phyloP scores from a whole-genome alignment of 2,113 vertebrate species.

The Rallus limicola region DNA sequence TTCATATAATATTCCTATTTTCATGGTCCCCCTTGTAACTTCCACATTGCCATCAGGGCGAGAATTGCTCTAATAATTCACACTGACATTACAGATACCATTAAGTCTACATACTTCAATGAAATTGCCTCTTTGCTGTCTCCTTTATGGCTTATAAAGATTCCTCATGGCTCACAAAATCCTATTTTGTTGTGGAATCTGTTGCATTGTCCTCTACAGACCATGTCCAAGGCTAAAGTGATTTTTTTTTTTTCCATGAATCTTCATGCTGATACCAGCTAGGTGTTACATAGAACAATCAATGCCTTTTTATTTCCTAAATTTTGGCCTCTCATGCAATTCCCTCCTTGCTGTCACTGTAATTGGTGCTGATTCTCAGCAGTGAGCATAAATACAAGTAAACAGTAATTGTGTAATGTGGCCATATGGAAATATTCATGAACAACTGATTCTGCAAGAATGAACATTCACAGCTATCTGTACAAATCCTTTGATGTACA shows the following conservation, averaged over 20 bases:
- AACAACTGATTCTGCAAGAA: neutral
- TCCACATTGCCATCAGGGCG: constrained; percentile 34
- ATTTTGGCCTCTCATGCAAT: neutral
- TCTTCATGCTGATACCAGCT: neutral
- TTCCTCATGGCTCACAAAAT: constrained; percentile 68
- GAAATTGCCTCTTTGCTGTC: constrained; percentile 73
- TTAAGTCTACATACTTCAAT: constrained; percentile 76
- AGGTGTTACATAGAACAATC: neutral
- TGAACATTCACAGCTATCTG: neutral
- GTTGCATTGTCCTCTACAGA: constrained; percentile 68
- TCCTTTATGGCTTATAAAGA: constrained; percentile 73
- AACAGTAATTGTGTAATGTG: neutral
- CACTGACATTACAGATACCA: constrained; percentile 66
- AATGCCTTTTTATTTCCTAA: neutral
- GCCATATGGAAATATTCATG: neutral
- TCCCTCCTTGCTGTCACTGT: neutral
- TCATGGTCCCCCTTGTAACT: constrained; percentile 22
- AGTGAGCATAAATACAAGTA: neutral
- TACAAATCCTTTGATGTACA: neutral
- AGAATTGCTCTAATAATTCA: constrained; percentile 76
- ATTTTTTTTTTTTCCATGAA: constrained; percentile 51
- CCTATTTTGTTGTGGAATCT: constrained; percentile 56
- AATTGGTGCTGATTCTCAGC: neutral
- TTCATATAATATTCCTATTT: constrained; percentile 7
- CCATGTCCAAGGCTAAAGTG: constrained; percentile 64